Base-by-base conservation (phyloP, 1,140 invertebrate species). In the Aphaenogaster rudis region DNA sequence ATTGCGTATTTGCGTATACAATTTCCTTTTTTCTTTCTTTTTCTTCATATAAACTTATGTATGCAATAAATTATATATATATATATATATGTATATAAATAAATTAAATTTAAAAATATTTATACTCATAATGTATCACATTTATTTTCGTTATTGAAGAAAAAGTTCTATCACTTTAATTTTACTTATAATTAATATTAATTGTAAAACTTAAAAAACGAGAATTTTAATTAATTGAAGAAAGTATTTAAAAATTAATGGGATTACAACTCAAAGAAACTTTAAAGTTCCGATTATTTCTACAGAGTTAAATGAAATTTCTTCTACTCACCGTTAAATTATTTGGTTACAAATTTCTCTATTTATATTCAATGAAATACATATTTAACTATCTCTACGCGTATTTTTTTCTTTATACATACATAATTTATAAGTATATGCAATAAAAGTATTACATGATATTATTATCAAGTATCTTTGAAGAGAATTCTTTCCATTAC, bases 141-240 rank as follows among this genome's bases (percentile, higher is more conserved):
- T 9, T 64, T 39, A 64, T 39, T 64, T 13, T 13, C 11, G n/a
- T 61, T 13, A 1, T 36, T 64, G 3, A 36, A 36, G 17, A 11
- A 42, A n/a, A 21, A n/a, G 7, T 36, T 64, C 2, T 66, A 28
- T 48, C 6, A 48, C 2, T 48, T 69, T 48, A 48, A 28, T 67
- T 45, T 67, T 13, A 67, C 13, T 66, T 66, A n/a, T 28, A 67
- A 45, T 45, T 67, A 45, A 48, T 45, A 45, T 67, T 67, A 21
- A 67, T n/a, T 45, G 4, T 45, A 67, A 15, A 67, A 48, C 3
- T 64, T 42, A 45, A 45, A 67, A 67, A 45, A 28, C 28, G 28
- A 28, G 28, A 28, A 28, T 28, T 28, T 28, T 28, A 28, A 28
- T 28, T 28, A 28, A 28, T 28, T 28, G 28, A 11, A n/a, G 8